Evolutionary conservation across 1,140 invertebrate genomes (phyloP), one percentile per base, ranked within the genome.

Genomic region (Drosophila parabipectinata): DNA sequence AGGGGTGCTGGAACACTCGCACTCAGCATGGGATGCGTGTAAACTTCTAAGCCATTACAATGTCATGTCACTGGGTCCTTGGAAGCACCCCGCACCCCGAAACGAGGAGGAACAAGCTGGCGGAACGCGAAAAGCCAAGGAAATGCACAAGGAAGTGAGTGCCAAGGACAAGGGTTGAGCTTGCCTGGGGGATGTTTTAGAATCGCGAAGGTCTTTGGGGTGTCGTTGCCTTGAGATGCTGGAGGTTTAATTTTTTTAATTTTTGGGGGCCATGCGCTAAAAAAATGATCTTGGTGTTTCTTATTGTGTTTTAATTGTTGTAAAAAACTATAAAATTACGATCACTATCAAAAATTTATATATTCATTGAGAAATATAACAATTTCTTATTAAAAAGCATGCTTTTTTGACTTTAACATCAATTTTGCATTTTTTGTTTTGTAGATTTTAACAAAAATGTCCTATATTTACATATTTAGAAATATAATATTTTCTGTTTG

Each of bases 41-140:
- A 83, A 79, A 77, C 72, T 79, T 79, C 66, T 69, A 82, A 77
- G 72, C 84, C 81, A 87, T 87, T 87, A 87, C 83, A 87, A 87
- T 87, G 83, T 88, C 83, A 87, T 87, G 83, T 87, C 79, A 87
- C 30, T 87, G 67, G 83, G 83, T 87, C 83, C 84, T 88, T 88
- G 83, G 79, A 87, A 87, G 83, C 83, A 87, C 83, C 83, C 83
- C 72, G 83, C 83, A 87, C 83, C 83, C 83, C 72, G n/a, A 77
- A 77, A 64, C 7, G n/a, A 41, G 30, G 28, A 53, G 26, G 34
- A 9, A 48, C 9, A 60, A 50, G 32, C 30, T 9, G 24, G 24
- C 32, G 9, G 18, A 69, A 50, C 72, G 75, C 45, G 53, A 66
- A 71, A 80, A 66, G 72, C 68, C 78, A 69, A 69, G 77, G 53